Evolutionary conservation across 1,140 invertebrate species (phyloP).

Genomic region (Penaeus indicus): DNA sequence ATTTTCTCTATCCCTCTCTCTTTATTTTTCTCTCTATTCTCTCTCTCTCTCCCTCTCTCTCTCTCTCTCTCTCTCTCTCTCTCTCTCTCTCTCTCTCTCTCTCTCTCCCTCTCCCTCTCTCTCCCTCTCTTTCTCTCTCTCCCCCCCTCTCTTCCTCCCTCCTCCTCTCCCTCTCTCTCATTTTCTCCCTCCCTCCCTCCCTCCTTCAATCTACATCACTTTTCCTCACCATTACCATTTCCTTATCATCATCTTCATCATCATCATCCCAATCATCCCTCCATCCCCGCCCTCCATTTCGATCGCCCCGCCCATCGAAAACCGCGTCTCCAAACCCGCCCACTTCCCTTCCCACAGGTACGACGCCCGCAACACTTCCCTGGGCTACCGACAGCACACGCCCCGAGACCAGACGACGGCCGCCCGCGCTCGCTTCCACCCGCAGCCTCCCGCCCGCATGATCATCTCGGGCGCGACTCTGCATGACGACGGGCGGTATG

Average conservation of each 20-base stretch:
- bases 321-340: too few relatives aligned
- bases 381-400: slow-evolving; percentile 58
- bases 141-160: background rate
- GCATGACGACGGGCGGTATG: slow-evolving; percentile 49
- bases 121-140: background rate
- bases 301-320: too few relatives aligned
- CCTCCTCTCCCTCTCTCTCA: slow-evolving; percentile 33
- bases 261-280: background rate
- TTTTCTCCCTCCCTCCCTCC: slow-evolving; percentile 30
- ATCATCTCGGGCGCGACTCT: slow-evolving; percentile 42
- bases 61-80: too few relatives aligned
- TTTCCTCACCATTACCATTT: background rate
- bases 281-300: background rate
- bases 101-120: too few relatives aligned
- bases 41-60: too few relatives aligned
- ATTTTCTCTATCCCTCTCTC: too few relatives aligned
- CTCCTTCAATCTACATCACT: background rate
- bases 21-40: too few relatives aligned
- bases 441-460: slow-evolving; percentile 46
- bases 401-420: slow-evolving; percentile 44
- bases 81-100: too few relatives aligned
- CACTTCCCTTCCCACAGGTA: slow-evolving; percentile 31
- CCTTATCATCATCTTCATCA: background rate
- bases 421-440: slow-evolving; percentile 42
- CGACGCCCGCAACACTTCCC: slow-evolving; percentile 57